Conservation (phyloP, 2,113 vertebrate genomes). For the Cheilinus undulatus region DNA sequence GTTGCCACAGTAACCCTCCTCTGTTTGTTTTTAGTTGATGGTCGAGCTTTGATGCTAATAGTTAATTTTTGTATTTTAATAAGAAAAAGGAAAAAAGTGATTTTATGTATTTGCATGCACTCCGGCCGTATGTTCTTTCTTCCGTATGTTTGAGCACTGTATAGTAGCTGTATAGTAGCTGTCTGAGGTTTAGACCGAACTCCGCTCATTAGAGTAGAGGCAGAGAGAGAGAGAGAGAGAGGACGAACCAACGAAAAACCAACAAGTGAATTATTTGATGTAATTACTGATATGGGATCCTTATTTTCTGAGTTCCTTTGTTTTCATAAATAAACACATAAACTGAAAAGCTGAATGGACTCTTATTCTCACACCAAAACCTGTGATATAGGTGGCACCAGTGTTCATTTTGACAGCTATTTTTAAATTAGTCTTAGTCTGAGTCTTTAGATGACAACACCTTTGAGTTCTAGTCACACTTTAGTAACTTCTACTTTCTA, state of each 20-base stretch:
- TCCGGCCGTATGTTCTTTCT: constrained; percentile 90
- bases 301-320: constrained; percentile 90
- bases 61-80: constrained; percentile 90
- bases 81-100: constrained; percentile 82
- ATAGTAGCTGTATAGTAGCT: constrained; percentile 86
- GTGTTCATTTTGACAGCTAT: no score
- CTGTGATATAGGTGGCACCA: no score
- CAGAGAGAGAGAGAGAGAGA: constrained; percentile 22
- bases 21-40: constrained; percentile 74
- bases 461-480: no score
- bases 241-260: constrained; percentile 79
- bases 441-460: no score
- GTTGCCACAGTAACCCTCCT: constrained; percentile 65
- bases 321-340: constrained; percentile 96
- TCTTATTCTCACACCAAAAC: background rate
- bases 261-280: constrained; percentile 86
- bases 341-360: constrained; percentile 45
- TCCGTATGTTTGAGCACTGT: constrained; percentile 93
- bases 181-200: constrained; percentile 65
- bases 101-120: constrained; percentile 98
- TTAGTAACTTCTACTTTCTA: no score
- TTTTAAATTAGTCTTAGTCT: no score
- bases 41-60: constrained; percentile 74
- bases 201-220: constrained; percentile 59
- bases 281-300: constrained; percentile 91